Conservation (phyloP, 2,888 invertebrate species). For the Drosophila stalkeri region DNA sequence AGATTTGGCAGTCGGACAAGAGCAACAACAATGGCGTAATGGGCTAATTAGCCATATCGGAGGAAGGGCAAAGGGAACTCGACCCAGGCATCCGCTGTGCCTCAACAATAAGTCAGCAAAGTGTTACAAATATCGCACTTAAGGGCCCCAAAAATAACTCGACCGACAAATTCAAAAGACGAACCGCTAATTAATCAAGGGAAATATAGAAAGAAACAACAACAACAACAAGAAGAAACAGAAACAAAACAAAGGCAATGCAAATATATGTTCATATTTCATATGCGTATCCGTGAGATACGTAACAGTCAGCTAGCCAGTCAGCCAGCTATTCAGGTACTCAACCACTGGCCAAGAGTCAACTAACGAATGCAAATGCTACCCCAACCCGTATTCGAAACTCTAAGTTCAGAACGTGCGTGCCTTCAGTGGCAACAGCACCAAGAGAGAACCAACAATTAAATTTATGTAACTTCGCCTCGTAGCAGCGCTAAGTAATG, state of each 20-base stretch:
- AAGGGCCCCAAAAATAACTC: conserved; percentile 52
- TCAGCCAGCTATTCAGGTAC: background rate
- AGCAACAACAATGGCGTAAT: conserved; percentile 76
- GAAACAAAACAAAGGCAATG: conserved; percentile 12
- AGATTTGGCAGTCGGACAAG: conserved; percentile 50
- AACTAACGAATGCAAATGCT: conserved; percentile 25
- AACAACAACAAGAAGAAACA: conserved; percentile 15
- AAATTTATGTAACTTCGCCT: conserved; percentile 63
- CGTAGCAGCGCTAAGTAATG: conserved; percentile 65
- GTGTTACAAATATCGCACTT: conserved; percentile 82
- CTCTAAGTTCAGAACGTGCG: conserved; percentile 41
- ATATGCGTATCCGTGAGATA: conserved; percentile 73
- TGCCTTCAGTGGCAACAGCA: conserved; percentile 23
- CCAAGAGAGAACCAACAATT: conserved; percentile 58
- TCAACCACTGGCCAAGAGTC: conserved; percentile 6
- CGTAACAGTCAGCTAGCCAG: conserved; percentile 56
- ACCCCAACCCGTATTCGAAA: background rate
- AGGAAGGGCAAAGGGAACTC: background rate
- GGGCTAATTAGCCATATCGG: conserved; percentile 78
- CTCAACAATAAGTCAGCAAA: conserved; percentile 70
- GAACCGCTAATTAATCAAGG: conserved; percentile 71
- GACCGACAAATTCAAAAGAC: conserved; percentile 51
- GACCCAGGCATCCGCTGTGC: conserved; percentile 18
- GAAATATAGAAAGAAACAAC: conserved; percentile 35
- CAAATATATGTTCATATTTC: conserved; percentile 52